phyloP scores from a whole-genome alignment of 35 echinoderm and acorn worm species.

The Patiria miniata region DNA sequence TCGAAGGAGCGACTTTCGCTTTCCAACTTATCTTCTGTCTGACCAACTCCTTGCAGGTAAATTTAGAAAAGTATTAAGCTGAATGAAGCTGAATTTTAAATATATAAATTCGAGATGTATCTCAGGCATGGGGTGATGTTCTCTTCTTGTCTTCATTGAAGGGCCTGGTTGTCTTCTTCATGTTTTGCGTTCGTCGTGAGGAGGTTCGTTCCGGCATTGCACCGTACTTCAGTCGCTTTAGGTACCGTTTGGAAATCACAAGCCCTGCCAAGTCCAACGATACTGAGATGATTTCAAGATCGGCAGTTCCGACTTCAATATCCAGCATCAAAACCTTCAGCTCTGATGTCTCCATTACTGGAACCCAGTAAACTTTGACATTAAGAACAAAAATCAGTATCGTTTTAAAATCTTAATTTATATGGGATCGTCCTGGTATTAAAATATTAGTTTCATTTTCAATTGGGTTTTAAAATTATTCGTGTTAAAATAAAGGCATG shows the following conservation, averaged over 20 bases:
- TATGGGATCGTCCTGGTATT: too few species aligned
- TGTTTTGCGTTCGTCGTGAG: constrained; percentile 45
- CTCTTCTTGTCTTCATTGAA: background rate
- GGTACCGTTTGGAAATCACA: background rate
- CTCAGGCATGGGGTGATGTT: too few species aligned
- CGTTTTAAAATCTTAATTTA: too few species aligned
- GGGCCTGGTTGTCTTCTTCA: background rate
- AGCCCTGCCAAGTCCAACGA: background rate
- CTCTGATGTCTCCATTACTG: background rate
- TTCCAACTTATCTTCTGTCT: constrained; percentile 72
- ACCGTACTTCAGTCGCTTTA: background rate
- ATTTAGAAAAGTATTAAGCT: too few species aligned
- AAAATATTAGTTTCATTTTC: too few species aligned
- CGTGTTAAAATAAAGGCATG: too few species aligned
- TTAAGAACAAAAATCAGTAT: too few species aligned
- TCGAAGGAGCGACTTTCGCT: constrained; percentile 30
- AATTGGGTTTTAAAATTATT: too few species aligned
- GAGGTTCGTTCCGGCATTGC: constrained; percentile 30
- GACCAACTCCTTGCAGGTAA: constrained; percentile 55
- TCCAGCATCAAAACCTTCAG: background rate
- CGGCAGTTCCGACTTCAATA: background rate
- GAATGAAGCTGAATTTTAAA: too few species aligned
- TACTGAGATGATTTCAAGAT: background rate
- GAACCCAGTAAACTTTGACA: too few species aligned
- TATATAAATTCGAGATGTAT: too few species aligned